Evolutionary conservation across 2,888 invertebrate genomes (phyloP).

Genomic region (Arenicola marina): DNA sequence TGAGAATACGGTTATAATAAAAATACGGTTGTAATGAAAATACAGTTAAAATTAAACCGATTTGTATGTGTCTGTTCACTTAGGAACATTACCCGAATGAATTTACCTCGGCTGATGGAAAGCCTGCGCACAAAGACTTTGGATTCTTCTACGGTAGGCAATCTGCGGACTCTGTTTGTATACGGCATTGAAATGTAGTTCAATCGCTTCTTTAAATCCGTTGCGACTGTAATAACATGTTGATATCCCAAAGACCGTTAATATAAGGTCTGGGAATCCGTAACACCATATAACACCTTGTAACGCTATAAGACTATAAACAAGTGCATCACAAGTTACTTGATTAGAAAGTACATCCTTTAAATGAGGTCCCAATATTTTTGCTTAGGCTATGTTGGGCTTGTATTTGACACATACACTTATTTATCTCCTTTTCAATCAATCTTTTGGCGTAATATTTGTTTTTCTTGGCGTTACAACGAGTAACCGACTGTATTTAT

Average conservation of each 20-base stretch:
- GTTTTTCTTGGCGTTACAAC: too few species aligned
- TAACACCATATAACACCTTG: too few species aligned
- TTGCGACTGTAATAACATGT: too few species aligned
- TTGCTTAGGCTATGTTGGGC: neutral
- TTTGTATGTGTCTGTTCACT: neutral
- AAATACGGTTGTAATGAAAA: too few species aligned
- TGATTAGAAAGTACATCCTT: too few species aligned
- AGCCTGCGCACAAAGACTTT: constrained; percentile 74
- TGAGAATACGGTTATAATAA: too few species aligned
- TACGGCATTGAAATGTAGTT: too few species aligned
- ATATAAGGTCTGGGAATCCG: too few species aligned
- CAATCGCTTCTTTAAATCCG: too few species aligned
- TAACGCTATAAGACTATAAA: too few species aligned
- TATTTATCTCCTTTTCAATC: neutral
- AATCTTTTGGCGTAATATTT: neutral
- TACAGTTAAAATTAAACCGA: neutral
- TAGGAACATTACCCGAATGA: constrained; percentile 73
- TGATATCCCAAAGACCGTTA: too few species aligned
- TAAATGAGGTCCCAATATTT: neutral
- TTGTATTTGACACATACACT: neutral
- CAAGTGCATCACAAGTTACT: too few species aligned
- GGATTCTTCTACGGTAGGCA: constrained; percentile 85
- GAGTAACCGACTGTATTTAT: neutral
- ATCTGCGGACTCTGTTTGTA: neutral
- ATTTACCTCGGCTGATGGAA: constrained; percentile 84